Conservation (phyloP, 2,888 invertebrate genomes). For the Geophilus truncorum region DNA sequence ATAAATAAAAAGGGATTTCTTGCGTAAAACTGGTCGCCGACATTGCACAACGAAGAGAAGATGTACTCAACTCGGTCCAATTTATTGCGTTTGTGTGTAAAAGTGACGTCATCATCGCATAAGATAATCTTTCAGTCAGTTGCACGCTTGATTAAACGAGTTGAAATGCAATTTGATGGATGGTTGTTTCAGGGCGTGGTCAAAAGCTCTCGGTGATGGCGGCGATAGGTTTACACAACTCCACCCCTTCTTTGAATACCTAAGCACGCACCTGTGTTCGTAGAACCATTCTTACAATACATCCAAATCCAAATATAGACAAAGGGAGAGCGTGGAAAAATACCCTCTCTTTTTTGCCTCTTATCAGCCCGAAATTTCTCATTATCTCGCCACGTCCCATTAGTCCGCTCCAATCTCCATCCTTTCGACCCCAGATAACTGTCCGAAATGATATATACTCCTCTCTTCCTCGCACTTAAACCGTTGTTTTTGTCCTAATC, state of each 20-base stretch:
- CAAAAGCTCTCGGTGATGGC: background rate
- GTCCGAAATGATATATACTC: background rate
- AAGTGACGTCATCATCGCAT: background rate
- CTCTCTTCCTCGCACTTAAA: background rate
- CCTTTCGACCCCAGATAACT: background rate
- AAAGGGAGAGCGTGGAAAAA: background rate
- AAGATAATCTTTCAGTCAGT: background rate
- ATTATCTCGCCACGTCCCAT: background rate
- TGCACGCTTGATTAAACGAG: background rate
- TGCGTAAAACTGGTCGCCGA: background rate
- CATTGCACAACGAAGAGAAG: background rate
- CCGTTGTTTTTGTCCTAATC: background rate
- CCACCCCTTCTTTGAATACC: background rate
- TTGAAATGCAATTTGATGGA: background rate
- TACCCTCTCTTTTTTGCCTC: background rate
- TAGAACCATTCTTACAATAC: background rate
- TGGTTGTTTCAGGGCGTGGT: background rate
- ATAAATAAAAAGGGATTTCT: background rate
- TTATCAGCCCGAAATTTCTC: background rate
- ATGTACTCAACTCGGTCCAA: background rate
- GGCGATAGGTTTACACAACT: background rate
- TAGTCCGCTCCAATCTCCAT: background rate
- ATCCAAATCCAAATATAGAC: background rate
- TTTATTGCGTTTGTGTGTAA: background rate
- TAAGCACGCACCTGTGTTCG: background rate